Conservation (phyloP, 2,888 invertebrate species). For the Parapristionchus giblindavisi region DNA sequence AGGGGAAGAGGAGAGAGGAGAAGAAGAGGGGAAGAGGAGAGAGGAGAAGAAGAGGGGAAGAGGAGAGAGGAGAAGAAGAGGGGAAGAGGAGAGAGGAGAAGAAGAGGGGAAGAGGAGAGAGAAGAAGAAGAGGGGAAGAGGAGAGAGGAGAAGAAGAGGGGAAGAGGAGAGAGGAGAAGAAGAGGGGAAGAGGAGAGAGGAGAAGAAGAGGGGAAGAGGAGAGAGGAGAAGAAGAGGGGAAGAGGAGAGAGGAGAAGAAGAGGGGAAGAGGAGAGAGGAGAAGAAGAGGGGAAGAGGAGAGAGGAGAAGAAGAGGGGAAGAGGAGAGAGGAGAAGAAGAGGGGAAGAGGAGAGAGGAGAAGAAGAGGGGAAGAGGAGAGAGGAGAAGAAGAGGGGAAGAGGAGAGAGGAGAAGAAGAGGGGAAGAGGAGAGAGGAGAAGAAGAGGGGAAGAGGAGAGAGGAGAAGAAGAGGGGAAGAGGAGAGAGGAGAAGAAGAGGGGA, state of each 20-base stretch:
- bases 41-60: background rate
- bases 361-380: background rate
- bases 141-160: background rate
- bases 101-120: constrained; percentile 20
- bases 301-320: constrained; percentile 13
- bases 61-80: no score
- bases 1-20: background rate
- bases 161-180: background rate
- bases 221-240: background rate
- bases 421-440: background rate
- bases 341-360: background rate
- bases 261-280: background rate
- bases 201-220: background rate
- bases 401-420: background rate
- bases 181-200: background rate
- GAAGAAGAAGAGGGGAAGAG: no score
- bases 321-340: background rate
- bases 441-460: background rate
- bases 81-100: background rate
- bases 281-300: background rate
- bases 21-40: background rate
- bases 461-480: no score
- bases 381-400: background rate
- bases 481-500: no score
- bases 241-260: background rate